phyloP scores from a whole-genome alignment of 1,140 invertebrate genomes.

The Pristionchus pacificus region DNA sequence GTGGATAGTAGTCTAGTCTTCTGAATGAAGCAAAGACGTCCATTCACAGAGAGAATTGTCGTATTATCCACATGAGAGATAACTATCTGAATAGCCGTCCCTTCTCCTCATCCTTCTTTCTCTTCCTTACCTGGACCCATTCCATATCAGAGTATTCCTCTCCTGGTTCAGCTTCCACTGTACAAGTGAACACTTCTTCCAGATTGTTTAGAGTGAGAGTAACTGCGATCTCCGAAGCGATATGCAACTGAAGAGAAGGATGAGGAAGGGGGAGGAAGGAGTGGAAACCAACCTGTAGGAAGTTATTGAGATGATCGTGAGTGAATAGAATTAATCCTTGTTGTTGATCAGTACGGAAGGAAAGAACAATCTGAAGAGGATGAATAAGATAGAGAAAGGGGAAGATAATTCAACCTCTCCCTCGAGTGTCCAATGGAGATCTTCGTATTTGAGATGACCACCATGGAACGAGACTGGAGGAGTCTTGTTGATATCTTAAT shows the following conservation, averaged over 20 bases:
- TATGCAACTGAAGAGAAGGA: background rate
- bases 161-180: background rate
- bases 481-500: background rate
- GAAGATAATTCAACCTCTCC: background rate
- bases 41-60: no score
- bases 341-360: background rate
- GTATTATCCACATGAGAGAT: no score
- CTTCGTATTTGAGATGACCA: background rate
- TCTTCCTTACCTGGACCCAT: background rate
- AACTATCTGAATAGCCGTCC: background rate
- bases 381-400: background rate
- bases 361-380: background rate
- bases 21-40: no score
- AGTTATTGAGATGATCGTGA: background rate
- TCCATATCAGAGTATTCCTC: background rate
- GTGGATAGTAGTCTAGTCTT: no score
- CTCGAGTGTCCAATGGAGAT: background rate
- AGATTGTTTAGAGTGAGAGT: background rate
- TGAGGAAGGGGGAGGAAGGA: no score
- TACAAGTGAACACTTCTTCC: background rate
- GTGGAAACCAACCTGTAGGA: background rate
- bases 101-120: background rate
- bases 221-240: background rate
- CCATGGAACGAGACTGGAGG: background rate
- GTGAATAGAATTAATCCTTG: background rate